Base-by-base conservation (phyloP, 2,797 vertebrate genomes). In the Ciconia nigra region DNA sequence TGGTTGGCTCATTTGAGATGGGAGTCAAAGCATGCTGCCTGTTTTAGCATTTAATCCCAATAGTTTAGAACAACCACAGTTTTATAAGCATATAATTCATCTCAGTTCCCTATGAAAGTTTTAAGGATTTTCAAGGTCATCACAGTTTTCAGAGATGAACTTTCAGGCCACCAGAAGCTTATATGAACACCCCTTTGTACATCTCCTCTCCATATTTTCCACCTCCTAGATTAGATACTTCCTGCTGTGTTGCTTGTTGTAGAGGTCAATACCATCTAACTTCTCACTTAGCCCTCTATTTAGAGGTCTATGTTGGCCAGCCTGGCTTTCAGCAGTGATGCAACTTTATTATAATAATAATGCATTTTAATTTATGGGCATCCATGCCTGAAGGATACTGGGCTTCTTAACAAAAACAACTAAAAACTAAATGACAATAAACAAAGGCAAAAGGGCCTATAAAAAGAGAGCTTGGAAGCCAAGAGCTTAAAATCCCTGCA, bases 401-500 rank as follows among this genome's bases (percentile, higher is more conserved):
- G 96, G 92, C 72, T 11, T 92, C 88, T 97, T 95, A 97, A 98
- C 96, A 97, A 97, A 97, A 98, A 80, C 86, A 97, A 82, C 97
- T 96, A 66, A 97, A 97, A 96, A 76, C 70, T 94, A 94, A 97
- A 97, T 95, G 79, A 96, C 95, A 97, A 97, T 95, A 98, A 98
- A 96, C 95, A 97, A 96, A 98, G 96, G 97, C 96, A 97, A 97
- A 97, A 98, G 11, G 11, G 85, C 95, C 97, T 98, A 96, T 97
- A 97, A 98, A 97, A 98, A 97, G 79, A 91, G 39, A 89, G 7
- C 37, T 76, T 58, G 20, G 44, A 70, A 86, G 59, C 90, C 72
- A 92, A 91, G 65, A 92, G 18, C 47, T 95, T 93, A 93, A 97
- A 92, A 91, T 76, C 89, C n/a, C 51, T 92, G 79, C 70, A 89